Base-by-base conservation (phyloP, 2,888 invertebrate genomes). In the Cerceris rybyensis region DNA sequence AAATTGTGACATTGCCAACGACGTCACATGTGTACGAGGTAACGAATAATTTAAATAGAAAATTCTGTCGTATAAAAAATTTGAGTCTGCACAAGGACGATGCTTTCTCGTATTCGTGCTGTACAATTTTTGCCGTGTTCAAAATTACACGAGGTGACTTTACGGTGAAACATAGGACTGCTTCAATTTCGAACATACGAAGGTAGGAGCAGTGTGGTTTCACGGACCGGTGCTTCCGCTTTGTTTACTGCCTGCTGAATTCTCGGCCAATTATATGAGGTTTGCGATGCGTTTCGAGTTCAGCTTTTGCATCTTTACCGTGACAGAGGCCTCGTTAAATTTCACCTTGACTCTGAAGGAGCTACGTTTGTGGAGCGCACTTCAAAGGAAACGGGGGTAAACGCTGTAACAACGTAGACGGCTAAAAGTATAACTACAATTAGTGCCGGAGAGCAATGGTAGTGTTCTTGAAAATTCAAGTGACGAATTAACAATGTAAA, bases 181-280 rank as follows among this genome's bases (percentile, higher is more conserved):
- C 85, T 86, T 86, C 85, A 86, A 81, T 80, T 79, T 85, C 84
- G 84, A 88, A 86, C 83, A 85, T 85, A 83, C 85, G 88, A 86
- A 28, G 88, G 87, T 87, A 88, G 88, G 90, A 90, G 87, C 84
- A 82, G 73, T 87, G 86, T 81, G 88, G 85, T 82, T 85, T 88
- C 81, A 90, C 87, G 88, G 88, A 78, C 86, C 86, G 86, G 78
- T 89, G 88, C 87, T 77, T 84, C 78, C 79, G 85, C 87, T 89
- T 89, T 87, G 86, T 86, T 84, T 80, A 82, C 86, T 86, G 81
- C 75, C 75, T 79, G 80, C 87, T 88, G 85, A 87, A 88, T 88
- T 86, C 88, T 87, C 85, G 84, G 83, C 88, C 89, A 90, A 90
- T 91, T 90, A 90, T 89, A 88, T 87, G 87, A 86, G 83, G 85